These are phyloP conservation scores for Crax fasciolata DNA, from an alignment of 2,797 vertebrate genomes.

Conservation along the genomic window DNA sequence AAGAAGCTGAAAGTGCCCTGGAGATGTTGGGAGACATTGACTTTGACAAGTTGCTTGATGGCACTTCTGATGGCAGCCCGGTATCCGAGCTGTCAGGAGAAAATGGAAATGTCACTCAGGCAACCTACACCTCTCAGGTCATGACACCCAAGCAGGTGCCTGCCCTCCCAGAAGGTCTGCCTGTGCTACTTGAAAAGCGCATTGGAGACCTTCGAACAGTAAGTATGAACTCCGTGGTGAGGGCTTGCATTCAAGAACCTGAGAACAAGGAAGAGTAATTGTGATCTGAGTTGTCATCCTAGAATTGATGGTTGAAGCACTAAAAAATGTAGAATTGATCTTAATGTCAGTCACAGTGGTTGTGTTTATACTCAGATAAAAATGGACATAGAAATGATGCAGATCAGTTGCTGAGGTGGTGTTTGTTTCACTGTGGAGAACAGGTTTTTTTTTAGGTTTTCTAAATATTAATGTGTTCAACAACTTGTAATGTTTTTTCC, in stretches of 20 bases:
- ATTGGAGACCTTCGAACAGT: constrained; percentile 94
- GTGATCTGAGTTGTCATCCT: neutral
- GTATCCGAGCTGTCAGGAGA: constrained; percentile 85
- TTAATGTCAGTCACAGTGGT: neutral
- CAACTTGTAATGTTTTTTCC: neutral
- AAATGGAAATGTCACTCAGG: constrained; percentile 86
- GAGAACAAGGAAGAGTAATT: neutral
- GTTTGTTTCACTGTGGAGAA: neutral
- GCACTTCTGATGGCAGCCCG: constrained; percentile 90
- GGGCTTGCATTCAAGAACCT: constrained; percentile 3
- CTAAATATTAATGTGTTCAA: neutral
- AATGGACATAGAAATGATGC: neutral
- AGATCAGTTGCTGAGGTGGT: neutral
- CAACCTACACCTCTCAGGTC: constrained; percentile 82
- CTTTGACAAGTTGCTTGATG: constrained; percentile 93
- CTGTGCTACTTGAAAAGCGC: constrained; percentile 90
- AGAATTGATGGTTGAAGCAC: neutral
- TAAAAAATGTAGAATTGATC: neutral
- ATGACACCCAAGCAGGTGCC: constrained; percentile 86
- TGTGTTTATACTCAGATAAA: neutral
- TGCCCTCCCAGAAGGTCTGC: constrained; percentile 90
- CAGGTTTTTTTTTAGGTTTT: neutral
- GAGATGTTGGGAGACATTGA: constrained; percentile 96
- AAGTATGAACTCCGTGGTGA: constrained; percentile 69
- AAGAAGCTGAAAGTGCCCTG: constrained; percentile 88